Evolutionary conservation across 2,797 vertebrate species (phyloP), one percentile per base, ranked within the genome.

Genomic region (Gambusia yucatana): DNA sequence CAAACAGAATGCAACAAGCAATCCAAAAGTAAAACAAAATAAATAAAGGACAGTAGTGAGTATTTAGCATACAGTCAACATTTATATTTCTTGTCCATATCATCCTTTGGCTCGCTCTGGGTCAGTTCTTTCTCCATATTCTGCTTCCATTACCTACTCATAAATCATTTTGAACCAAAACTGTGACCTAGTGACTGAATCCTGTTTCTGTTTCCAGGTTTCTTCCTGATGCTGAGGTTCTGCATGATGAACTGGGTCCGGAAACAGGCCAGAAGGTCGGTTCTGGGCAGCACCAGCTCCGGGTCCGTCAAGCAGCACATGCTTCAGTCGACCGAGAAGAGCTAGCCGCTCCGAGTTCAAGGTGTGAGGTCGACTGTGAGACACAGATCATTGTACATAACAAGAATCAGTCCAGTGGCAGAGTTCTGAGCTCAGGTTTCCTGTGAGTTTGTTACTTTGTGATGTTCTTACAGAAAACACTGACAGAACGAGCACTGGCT

Each of bases 181-280:
- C 67, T 70, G 20, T 6, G 48, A 36, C 22, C 22, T n/a, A 33
- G 36, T 2, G 0, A 75, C 9, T 72, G n/a, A 69, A 28, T 28
- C 43, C 28, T 77, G 22, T 72, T 74, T 75, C 57, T 82, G n/a
- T 59, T 41, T 28, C 13, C 89, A 96, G 96, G 96, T 1, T 95
- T 96, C 89, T 79, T 96, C 77, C 85, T 96, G 72, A 95, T 96
- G 94, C 83, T 96, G 80, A 94, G 96, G 57, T 95, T 94, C 93
- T 94, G 25, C 50, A 59, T 94, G 77, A 88, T 96, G 87, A 90
- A 94, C 82, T 82, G 89, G 86, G 90, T 96, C 81, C 82, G 86
- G 67, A 94, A 88, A 3, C 85, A 84, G 52, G 43, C 83, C 0
- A 71, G 30, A 0, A 69, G 70, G 9, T 91, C 92, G 0, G 9